Conservation (phyloP, 1,140 invertebrate genomes). For the Calosoma granatense region DNA sequence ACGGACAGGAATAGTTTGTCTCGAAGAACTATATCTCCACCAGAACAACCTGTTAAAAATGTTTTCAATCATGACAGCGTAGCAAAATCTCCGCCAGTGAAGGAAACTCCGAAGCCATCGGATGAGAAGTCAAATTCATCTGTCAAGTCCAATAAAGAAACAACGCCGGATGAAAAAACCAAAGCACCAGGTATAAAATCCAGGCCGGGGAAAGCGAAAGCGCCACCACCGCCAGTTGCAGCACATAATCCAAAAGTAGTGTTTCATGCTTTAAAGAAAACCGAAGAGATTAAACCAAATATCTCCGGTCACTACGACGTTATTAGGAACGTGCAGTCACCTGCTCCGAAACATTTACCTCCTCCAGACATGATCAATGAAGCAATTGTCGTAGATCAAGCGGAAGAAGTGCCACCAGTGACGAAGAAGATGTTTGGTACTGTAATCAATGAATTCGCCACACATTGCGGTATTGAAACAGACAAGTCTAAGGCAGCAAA, state of each 20-base stretch:
- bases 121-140: not conserved
- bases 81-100: no score
- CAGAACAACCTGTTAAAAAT: no score
- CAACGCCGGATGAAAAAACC: not conserved
- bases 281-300: constrained; percentile 35
- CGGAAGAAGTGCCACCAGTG: constrained; percentile 28
- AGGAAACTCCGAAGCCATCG: no score
- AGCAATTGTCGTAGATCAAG: constrained; percentile 42
- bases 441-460: constrained; percentile 42
- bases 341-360: constrained; percentile 18
- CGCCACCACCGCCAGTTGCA: constrained; percentile 18
- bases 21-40: not conserved
- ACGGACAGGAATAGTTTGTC: no score
- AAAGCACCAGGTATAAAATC: not conserved
- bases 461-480: constrained; percentile 31
- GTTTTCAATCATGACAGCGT: no score
- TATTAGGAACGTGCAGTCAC: constrained; percentile 1
- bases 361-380: constrained; percentile 51
- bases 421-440: constrained; percentile 47
- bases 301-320: constrained; percentile 29
- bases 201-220: constrained; percentile 17
- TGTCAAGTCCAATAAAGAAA: not conserved
- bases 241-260: constrained; percentile 16
- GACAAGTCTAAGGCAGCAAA: constrained; percentile 4
- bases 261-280: constrained; percentile 18